phyloP scores from a whole-genome alignment of 1,140 invertebrate species.

The Drosophila nigromelanica region DNA sequence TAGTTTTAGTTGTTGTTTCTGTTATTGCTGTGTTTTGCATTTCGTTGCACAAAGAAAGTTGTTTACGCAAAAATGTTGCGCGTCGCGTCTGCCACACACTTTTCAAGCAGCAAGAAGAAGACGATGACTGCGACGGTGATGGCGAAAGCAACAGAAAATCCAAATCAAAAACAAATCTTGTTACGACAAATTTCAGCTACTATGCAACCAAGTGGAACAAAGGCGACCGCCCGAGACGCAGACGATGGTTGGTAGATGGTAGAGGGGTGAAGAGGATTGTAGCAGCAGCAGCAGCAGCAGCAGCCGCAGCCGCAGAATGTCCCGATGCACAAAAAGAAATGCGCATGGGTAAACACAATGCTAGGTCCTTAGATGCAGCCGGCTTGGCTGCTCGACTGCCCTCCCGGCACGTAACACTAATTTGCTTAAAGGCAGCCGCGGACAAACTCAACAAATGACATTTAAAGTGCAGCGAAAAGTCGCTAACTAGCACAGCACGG shows the following conservation, averaged over 20 bases:
- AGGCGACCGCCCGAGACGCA: constrained; percentile 48
- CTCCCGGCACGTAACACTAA: constrained; percentile 54
- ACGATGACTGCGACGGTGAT: not conserved
- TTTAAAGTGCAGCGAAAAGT: constrained; percentile 81
- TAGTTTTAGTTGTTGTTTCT: constrained; percentile 10
- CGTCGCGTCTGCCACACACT: constrained; percentile 39
- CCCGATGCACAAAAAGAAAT: constrained; percentile 67
- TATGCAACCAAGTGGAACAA: constrained; percentile 75
- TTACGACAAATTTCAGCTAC: constrained; percentile 74
- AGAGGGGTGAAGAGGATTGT: not conserved
- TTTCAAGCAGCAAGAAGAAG: constrained; percentile 34
- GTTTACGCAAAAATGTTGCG: constrained; percentile 72
- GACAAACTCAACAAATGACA: constrained; percentile 76
- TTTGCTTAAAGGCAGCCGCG: constrained; percentile 74
- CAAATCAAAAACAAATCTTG: constrained; percentile 79
- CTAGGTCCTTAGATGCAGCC: constrained; percentile 37
- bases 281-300: not conserved
- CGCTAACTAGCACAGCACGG: constrained; percentile 69
- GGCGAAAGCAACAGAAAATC: constrained; percentile 31
- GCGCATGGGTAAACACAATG: constrained; percentile 77
- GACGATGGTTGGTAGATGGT: constrained; percentile 5
- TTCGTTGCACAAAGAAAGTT: constrained; percentile 70
- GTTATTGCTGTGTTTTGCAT: constrained; percentile 42
- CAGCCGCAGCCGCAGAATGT: constrained; percentile 36
- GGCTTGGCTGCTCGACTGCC: constrained; percentile 9